phyloP scores from a whole-genome alignment of 2,113 vertebrate genomes.

The Peromyscus californicus region DNA sequence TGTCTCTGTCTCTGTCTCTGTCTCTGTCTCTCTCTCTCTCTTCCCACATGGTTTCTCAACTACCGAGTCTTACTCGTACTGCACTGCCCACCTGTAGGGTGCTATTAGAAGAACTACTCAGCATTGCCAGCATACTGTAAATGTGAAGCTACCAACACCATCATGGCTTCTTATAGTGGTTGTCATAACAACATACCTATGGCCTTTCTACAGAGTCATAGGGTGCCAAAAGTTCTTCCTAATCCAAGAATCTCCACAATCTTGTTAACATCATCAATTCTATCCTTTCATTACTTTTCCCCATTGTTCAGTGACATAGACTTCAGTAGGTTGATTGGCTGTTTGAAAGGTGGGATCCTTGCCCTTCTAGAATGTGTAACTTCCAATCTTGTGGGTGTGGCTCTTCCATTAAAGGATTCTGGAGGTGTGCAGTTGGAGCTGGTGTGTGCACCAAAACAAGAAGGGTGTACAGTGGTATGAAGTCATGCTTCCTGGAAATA shows the following conservation, averaged over 20 bases:
- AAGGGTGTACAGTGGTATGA: neutral
- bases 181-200: neutral
- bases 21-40: neutral
- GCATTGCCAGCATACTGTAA: neutral
- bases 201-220: neutral
- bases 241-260: neutral
- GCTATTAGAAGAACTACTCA: neutral
- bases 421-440: fast-evolving
- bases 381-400: neutral
- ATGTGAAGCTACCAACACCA: too few species aligned
- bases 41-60: slow-evolving; percentile 26
- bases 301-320: neutral
- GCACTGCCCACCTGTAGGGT: neutral
- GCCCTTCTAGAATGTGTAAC: neutral
- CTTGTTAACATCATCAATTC: neutral
- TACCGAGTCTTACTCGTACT: slow-evolving; percentile 8
- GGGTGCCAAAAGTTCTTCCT: neutral
- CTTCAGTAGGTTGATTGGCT: neutral
- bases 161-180: neutral
- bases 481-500: neutral
- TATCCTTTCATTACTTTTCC: neutral
- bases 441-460: neutral
- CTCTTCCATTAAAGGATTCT: neutral
- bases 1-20: neutral
- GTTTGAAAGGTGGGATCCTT: neutral